Conservation (phyloP, 2,888 invertebrate species). For the Tethea ocularis region DNA sequence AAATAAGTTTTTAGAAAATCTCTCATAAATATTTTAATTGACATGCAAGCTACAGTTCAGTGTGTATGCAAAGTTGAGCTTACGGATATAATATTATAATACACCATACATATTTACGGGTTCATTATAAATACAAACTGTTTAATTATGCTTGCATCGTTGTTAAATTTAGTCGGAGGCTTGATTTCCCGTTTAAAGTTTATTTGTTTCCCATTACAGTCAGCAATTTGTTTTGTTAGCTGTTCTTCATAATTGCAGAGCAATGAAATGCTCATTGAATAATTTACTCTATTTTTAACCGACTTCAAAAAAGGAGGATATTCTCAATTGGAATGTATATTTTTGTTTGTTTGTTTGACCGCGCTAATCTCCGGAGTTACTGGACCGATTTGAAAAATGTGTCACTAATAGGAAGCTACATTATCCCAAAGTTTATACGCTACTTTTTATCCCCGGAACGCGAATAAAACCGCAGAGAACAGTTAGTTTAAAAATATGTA, state of each 20-base stretch:
- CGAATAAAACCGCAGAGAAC: too few relatives aligned
- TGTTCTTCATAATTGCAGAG: slow-evolving; percentile 15
- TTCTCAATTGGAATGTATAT: too few relatives aligned
- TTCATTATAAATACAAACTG: slow-evolving; percentile 22
- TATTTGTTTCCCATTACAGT: slow-evolving; percentile 31
- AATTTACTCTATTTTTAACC: too few relatives aligned
- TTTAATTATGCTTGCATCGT: slow-evolving; percentile 17
- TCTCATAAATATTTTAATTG: slow-evolving; percentile 6
- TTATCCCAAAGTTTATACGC: too few relatives aligned
- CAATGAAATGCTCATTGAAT: background rate
- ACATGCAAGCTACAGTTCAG: background rate
- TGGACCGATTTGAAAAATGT: too few relatives aligned
- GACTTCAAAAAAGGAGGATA: too few relatives aligned
- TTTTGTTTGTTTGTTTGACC: too few relatives aligned
- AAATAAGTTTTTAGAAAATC: background rate
- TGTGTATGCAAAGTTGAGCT: background rate
- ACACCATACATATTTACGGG: slow-evolving; percentile 23
- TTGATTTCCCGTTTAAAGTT: slow-evolving; percentile 25
- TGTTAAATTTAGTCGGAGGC: slow-evolving; percentile 13
- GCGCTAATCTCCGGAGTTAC: too few relatives aligned
- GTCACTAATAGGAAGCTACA: too few relatives aligned
- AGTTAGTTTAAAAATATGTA: too few relatives aligned
- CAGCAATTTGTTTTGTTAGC: slow-evolving; percentile 26
- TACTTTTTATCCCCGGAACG: too few relatives aligned
- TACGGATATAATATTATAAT: slow-evolving; percentile 6